phyloP scores from a whole-genome alignment of 2,113 vertebrate species.

The Ptilorrhoa leucosticta region DNA sequence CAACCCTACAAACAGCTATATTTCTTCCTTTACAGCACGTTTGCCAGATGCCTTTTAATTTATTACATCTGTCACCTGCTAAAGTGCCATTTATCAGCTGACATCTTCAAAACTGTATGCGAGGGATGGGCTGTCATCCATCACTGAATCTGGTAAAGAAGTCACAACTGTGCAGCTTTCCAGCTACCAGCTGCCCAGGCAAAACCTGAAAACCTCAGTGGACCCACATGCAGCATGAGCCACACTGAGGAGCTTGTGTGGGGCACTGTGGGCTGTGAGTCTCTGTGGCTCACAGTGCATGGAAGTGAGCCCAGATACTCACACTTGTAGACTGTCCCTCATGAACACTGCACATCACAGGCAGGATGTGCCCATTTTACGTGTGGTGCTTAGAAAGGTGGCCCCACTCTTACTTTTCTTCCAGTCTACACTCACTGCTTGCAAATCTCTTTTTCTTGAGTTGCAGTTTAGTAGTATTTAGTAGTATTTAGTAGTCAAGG shows the following conservation, averaged over 20 bases:
- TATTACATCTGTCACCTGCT: neutral
- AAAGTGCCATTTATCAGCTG: neutral
- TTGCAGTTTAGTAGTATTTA: neutral
- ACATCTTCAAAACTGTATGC: neutral
- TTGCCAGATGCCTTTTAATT: neutral
- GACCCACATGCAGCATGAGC: neutral
- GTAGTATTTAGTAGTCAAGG: neutral
- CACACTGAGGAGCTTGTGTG: fast-evolving
- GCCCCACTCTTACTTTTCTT: neutral
- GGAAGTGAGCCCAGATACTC: neutral
- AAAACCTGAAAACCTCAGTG: neutral
- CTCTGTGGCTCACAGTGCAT: neutral
- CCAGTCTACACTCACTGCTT: neutral
- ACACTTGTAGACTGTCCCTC: neutral
- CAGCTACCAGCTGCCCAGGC: neutral
- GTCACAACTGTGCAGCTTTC: neutral
- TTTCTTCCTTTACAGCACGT: neutral
- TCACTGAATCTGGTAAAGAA: neutral
- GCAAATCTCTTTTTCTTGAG: neutral
- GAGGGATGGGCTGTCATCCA: neutral
- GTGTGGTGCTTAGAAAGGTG: fast-evolving
- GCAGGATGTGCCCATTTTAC: neutral
- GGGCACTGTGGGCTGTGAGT: neutral
- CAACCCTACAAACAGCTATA: neutral
- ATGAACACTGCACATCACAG: fast-evolving